Percentiles rank a stretch among this genome's conserved stretches.
Conservation (phyloP, 2,113 vertebrate species). For the Paralichthys olivaceus region DNA sequence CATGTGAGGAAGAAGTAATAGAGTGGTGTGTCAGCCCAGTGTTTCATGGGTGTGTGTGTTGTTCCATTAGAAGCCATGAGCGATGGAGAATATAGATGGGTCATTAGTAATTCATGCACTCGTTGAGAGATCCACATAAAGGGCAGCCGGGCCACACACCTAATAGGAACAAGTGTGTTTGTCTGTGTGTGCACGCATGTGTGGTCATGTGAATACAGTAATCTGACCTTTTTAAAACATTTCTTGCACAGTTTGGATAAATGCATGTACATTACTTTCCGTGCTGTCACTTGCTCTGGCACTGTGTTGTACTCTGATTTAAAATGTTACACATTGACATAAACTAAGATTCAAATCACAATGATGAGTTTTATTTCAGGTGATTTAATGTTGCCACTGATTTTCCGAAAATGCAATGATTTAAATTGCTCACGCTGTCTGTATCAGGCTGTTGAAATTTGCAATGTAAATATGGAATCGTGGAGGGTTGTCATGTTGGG, state of each 20-base stretch:
- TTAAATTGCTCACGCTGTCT: too few species aligned
- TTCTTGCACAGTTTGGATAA: conserved; percentile 23
- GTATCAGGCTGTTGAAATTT: too few species aligned
- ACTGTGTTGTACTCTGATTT: too few species aligned
- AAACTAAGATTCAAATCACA: not conserved
- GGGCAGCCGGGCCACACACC: conserved; percentile 53
- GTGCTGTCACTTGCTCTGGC: not conserved
- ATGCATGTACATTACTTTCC: conserved; percentile 8
- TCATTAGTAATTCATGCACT: conserved; percentile 74
- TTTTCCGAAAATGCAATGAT: not conserved
- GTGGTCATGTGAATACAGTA: conserved; percentile 25
- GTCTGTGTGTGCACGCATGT: conserved; percentile 18
- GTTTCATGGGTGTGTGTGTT: conserved; percentile 37
- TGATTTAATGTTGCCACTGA: not conserved
- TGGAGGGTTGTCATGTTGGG: conserved; percentile 1
- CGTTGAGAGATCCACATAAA: conserved; percentile 56
- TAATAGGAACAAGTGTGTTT: conserved; percentile 36
- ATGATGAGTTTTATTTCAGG: not conserved
- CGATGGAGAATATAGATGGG: conserved; percentile 55
- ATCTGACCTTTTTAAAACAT: conserved; percentile 34
- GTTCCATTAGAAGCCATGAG: conserved; percentile 61
- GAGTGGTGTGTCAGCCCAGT: conserved; percentile 28
- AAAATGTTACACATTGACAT: not conserved
- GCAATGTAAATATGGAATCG: not conserved
- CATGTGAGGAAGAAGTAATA: conserved; percentile 46